Evolutionary conservation across 64 coral and sea anemone species (phyloP), one percentile per base, ranked within the genome.

Genomic region (Dendronephthya gigantea): DNA sequence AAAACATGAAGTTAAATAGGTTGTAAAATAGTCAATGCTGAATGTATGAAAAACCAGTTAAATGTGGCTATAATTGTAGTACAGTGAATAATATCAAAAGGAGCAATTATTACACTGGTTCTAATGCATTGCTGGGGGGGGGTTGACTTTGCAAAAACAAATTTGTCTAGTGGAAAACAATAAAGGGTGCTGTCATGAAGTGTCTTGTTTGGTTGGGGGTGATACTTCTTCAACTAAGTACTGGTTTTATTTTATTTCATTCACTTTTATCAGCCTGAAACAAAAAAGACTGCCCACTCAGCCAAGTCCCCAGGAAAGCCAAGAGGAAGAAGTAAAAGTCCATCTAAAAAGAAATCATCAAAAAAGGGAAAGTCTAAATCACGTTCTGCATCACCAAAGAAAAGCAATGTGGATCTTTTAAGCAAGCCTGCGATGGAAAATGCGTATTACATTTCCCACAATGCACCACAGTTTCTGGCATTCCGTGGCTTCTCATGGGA

Each of bases 371-470:
- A 98, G 56, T 90, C 87, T 4, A 87, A 87, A 30, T 91, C 89
- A 8, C 92, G 83, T 14, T 93, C 92, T 8, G 30, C 25, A 30
- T 89, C 92, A 7, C 83, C 90, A 0, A 83, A 79, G 29, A 97
- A 98, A 40, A 90, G 48, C 35, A 93, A 93, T 45, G 84, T 91
- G 0, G 89, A 98, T 45, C 47, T 98, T 66, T 29, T 98, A 49
- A 98, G 95, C 40, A 90, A 92, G 1, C 89, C 91, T 82, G 95
- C 95, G 2, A 98, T 98, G 95, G 92, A 91, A 0, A 98, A 98
- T 62, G 95, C 92, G 1, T 98, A 98, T 83, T 98, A 98, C 23
- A 98, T 98, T 40, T 86, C 92, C 1, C 95, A 98, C 33, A 98
- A 98, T 82, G 95, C 87, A 0, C 83, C 89, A 22, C 92, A 93